phyloP scores from a whole-genome alignment of 2,888 invertebrate genomes.

The Colostygia pectinataria region DNA sequence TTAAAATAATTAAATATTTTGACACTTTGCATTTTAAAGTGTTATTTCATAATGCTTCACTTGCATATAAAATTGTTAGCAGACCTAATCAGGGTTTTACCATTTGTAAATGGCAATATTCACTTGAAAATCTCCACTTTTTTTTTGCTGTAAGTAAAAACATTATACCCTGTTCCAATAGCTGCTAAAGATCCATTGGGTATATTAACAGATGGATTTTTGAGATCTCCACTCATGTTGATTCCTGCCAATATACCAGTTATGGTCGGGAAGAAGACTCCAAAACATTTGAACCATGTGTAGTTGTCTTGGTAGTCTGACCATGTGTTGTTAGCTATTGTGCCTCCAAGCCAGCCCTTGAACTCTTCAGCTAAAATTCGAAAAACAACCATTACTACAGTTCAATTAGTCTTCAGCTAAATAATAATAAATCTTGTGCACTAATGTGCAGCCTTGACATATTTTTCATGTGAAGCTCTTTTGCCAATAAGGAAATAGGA shows the following conservation, averaged over 20 bases:
- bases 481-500: too few species aligned
- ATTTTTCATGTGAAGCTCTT: too few species aligned
- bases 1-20: too few species aligned
- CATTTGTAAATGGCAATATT: too few species aligned
- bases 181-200: constrained; percentile 97
- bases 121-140: too few species aligned
- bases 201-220: constrained; percentile 95
- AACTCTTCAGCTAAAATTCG: constrained; percentile 82
- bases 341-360: constrained; percentile 92
- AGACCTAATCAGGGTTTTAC: too few species aligned
- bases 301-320: constrained; percentile 90
- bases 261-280: constrained; percentile 98
- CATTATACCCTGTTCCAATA: constrained; percentile 90
- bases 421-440: too few species aligned
- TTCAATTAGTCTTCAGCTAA: too few species aligned
- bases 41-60: too few species aligned
- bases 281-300: constrained; percentile 97
- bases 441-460: too few species aligned
- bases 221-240: constrained; percentile 98
- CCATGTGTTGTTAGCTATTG: constrained; percentile 91
- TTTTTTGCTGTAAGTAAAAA: background rate
- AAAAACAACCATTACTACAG: background rate
- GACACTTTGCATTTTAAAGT: too few species aligned
- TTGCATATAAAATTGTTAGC: too few species aligned
- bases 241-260: constrained; percentile 98